A percentile compares a stretch with the other conserved stretches of the same genome.
These are phyloP conservation scores for Mormyrus hasselquistii DNA, from an alignment of 2,797 vertebrate genomes.

Conservation along the genomic window DNA sequence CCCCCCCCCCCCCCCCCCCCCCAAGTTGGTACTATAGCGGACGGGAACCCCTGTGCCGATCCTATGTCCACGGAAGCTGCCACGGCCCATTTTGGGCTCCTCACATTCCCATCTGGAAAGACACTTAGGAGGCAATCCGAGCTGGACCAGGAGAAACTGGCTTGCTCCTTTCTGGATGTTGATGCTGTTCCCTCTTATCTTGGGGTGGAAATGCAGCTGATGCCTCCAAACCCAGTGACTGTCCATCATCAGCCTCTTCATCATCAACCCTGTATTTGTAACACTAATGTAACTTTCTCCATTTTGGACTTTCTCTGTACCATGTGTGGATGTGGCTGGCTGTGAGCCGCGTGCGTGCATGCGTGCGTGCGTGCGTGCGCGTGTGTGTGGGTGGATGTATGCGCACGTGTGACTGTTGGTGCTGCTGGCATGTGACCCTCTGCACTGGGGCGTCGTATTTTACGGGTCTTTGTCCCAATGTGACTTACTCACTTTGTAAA, in stretches of 20 bases:
- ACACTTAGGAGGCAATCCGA: background rate
- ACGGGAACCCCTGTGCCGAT: slow-evolving; percentile 55
- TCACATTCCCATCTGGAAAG: background rate
- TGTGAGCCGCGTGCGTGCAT: slow-evolving; percentile 7
- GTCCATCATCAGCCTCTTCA: background rate
- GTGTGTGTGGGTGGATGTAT: background rate
- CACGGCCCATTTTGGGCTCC: slow-evolving; percentile 48
- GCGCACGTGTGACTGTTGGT: slow-evolving; percentile 3
- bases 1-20: background rate
- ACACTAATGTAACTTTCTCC: slow-evolving; percentile 39
- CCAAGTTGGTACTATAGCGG: slow-evolving; percentile 73
- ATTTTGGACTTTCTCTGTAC: slow-evolving; percentile 38
- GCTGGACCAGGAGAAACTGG: background rate
- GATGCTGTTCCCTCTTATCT: background rate
- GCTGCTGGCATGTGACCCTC: slow-evolving; percentile 20
- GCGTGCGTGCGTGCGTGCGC: slow-evolving; percentile 12
- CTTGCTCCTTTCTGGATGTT: background rate
- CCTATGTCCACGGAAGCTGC: slow-evolving; percentile 71
- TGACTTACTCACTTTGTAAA: slow-evolving; percentile 70
- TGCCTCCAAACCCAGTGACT: slow-evolving; percentile 8
- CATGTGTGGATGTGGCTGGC: slow-evolving; percentile 13
- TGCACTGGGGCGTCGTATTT: slow-evolving; percentile 44
- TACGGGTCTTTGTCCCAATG: slow-evolving; percentile 70
- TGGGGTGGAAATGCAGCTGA: background rate
- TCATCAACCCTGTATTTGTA: slow-evolving; percentile 41